Base-by-base conservation (phyloP, 2,113 vertebrate genomes). In the Sinocyclocheilus anshuiensis region DNA sequence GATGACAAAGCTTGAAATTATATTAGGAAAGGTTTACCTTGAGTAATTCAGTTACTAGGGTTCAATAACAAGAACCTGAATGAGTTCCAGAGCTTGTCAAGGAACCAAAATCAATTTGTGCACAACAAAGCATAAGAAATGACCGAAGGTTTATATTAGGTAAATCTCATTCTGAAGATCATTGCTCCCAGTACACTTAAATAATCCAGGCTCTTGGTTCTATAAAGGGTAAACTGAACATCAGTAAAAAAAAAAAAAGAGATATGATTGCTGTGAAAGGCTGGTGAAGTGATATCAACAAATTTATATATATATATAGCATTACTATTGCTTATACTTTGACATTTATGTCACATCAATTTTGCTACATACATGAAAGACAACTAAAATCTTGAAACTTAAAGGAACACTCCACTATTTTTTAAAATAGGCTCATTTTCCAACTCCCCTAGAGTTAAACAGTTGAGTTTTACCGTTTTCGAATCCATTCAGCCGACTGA, bases 51-150 rank as follows among this genome's bases (percentile, higher is more conserved):
- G 50, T 88, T 83, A 20, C 24, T 6, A 63, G 61, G 48, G 22
- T 26, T 72, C 75, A 88, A 53, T 79, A 86, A 84, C 79, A 75
- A 84, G 80, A 22, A 59, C 55, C 89, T 22, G 55, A 84, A 85
- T 86, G 71, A 84, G 83, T 88, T 22, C 53, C 57, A 29, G 24
- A 18, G 48, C 71, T 79, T 36, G 83, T 86, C 50, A 48, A 87
- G 85, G 81, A 74, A 57, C 86, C 59, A 82, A 85, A 93, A 93
- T 92, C 91, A 81, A 91, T 92, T 92, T 86, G 92, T 90, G 15
- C 42, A 76, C 80, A 91, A 90, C 5, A 92, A 91, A 86, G 83
- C 87, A 87, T 69, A 86, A 88, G 89, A 78, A 79, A 85, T n/a
- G 45, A n/a, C 22, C 45, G 4, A 72, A 12, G 78, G 78, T 74